These are phyloP conservation scores for Coracias cyanogaster DNA, from an alignment of 2,797 vertebrate genomes.

Conservation along the genomic window DNA sequence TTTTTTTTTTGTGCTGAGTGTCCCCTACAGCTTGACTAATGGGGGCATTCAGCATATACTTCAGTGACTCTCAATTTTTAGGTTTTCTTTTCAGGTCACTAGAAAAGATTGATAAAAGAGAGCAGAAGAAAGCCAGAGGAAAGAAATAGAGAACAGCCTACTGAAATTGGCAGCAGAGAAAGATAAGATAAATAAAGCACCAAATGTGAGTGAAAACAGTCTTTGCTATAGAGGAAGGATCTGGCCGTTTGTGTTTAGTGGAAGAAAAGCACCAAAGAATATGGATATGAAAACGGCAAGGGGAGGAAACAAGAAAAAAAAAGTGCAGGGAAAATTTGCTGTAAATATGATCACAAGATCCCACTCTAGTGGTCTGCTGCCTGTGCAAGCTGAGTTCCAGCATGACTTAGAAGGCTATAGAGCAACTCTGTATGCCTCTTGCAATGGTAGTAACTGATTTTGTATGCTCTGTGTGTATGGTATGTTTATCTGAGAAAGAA, in stretches of 20 bases:
- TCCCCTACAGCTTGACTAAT: constrained; percentile 64
- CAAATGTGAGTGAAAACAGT: not conserved
- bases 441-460: not conserved
- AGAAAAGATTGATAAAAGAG: constrained; percentile 53
- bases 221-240: not conserved
- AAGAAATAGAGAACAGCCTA: constrained; percentile 22
- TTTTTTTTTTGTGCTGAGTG: constrained; percentile 21
- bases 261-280: not conserved
- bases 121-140: constrained; percentile 57
- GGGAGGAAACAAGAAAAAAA: not conserved
- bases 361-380: not conserved
- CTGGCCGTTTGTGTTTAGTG: not conserved
- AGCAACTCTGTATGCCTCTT: not conserved
- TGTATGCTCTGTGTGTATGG: not conserved
- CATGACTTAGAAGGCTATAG: not conserved
- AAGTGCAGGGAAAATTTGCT: not conserved
- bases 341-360: not conserved
- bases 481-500: not conserved
- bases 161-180: not conserved
- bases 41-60: constrained; percentile 43
- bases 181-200: not conserved
- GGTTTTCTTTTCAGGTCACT: constrained; percentile 56
- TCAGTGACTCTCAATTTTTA: constrained; percentile 49
- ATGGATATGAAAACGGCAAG: not conserved
- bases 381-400: not conserved